Base-by-base conservation (phyloP, 2,888 invertebrate genomes). In the Drosophila picticornis region DNA sequence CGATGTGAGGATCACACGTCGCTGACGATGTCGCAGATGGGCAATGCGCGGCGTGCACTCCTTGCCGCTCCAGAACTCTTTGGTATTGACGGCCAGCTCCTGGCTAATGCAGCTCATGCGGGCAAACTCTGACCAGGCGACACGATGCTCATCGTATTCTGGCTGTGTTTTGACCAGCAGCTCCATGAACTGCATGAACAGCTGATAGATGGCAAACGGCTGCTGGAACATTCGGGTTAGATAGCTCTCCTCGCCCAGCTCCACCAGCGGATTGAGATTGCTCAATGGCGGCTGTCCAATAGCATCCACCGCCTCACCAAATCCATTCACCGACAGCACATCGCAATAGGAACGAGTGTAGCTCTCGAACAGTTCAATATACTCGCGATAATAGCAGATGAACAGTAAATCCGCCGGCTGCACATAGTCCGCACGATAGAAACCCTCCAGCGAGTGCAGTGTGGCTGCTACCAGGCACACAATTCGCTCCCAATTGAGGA, bases 1-100 rank as follows among this genome's bases (percentile, higher is more conserved):
- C 2, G 97, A 97, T 84, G 97, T 97, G 66, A 96, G 94, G 61
- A 98, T 94, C 46, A 98, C 93, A n/a, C 98, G 94, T 61, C 97
- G 94, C 60, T 95, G 95, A 0, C 91, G 95, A 93, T 94, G 96
- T 95, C 84, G 94, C 91, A 93, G 94, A 78, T 88, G 90, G 1
- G 78, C 75, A n/a, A 92, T 83, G 64, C 91, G 90, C 0, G 82
- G 64, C 75, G 93, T 93, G 64, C 93, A 93, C 36, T 93, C 93
- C 73, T 93, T 93, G 69, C 88, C 81, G 57, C 85, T 78, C 93
- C 93, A 93, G 81, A 93, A 93, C 32, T 91, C 90, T 52, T 89
- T 85, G 6, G 93, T 93, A 61, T 90, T 84, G 10, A 92, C 92
- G 3, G 93, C 92, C 58, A 92, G 72, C 43, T 93, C 92, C 27